phyloP scores from a whole-genome alignment of 2,888 invertebrate species.

The Pollenia labialis region DNA sequence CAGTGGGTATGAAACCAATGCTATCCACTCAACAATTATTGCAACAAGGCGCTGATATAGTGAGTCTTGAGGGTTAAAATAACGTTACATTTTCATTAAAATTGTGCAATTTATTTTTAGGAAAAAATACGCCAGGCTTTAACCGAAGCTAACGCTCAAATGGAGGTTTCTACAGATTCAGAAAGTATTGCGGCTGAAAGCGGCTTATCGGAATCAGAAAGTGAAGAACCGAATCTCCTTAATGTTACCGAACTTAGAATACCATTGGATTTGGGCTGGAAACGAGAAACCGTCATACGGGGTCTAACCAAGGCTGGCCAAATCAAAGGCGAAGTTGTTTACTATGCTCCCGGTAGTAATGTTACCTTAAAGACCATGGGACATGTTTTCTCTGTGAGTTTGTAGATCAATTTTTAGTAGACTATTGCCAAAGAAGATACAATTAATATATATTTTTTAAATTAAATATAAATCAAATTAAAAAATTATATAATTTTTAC shows the following conservation, averaged over 20 bases:
- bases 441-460: neutral
- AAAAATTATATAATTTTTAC: neutral
- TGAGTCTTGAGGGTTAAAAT: constrained; percentile 78
- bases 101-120: constrained; percentile 78
- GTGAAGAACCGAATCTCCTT: constrained; percentile 85
- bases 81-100: neutral
- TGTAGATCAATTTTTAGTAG: constrained; percentile 78
- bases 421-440: neutral
- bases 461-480: neutral
- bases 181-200: constrained; percentile 86
- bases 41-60: constrained; percentile 84
- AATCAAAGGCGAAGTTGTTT: constrained; percentile 96
- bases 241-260: constrained; percentile 86
- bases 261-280: constrained; percentile 93
- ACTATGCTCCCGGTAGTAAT: constrained; percentile 89
- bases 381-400: constrained; percentile 87
- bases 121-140: constrained; percentile 86
- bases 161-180: constrained; percentile 86
- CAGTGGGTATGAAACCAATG: constrained; percentile 91
- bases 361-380: constrained; percentile 87
- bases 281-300: constrained; percentile 95
- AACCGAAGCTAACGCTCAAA: constrained; percentile 85
- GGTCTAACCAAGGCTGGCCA: constrained; percentile 94
- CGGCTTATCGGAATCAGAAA: constrained; percentile 86
- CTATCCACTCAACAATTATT: constrained; percentile 89